Conservation (phyloP, 2,113 vertebrate genomes). For the Cariama cristata region DNA sequence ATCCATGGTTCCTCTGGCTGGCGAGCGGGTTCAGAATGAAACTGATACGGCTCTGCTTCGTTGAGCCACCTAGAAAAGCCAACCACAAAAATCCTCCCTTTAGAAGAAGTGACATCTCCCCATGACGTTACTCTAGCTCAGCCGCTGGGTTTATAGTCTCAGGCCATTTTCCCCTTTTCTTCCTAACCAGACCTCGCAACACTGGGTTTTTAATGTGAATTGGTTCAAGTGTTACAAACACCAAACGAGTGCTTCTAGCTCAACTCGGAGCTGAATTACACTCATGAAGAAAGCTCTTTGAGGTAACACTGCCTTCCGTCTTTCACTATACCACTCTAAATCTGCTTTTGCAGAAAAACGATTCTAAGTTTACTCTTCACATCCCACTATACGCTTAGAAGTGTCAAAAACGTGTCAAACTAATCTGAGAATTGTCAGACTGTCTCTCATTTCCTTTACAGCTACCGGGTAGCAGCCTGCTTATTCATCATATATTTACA, state of each 20-base stretch:
- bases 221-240: background rate
- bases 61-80: background rate
- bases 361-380: conserved; percentile 59
- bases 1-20: background rate
- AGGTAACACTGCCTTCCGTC: background rate
- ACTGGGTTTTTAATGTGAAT: background rate
- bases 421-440: conserved; percentile 30
- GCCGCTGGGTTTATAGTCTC: background rate
- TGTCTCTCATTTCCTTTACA: conserved; percentile 13
- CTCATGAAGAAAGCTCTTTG: background rate
- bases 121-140: background rate
- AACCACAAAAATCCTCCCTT: background rate
- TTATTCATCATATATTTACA: background rate
- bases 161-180: background rate
- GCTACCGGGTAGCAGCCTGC: background rate
- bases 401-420: conserved; percentile 47
- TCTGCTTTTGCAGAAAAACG: background rate
- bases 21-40: background rate
- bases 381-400: conserved; percentile 3
- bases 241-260: background rate
- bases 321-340: background rate
- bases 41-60: background rate
- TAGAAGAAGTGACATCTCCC: background rate
- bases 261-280: background rate
- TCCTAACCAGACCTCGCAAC: background rate